Conservation (phyloP, 2,113 vertebrate species). For the Choloepus hoffmanni region DNA sequence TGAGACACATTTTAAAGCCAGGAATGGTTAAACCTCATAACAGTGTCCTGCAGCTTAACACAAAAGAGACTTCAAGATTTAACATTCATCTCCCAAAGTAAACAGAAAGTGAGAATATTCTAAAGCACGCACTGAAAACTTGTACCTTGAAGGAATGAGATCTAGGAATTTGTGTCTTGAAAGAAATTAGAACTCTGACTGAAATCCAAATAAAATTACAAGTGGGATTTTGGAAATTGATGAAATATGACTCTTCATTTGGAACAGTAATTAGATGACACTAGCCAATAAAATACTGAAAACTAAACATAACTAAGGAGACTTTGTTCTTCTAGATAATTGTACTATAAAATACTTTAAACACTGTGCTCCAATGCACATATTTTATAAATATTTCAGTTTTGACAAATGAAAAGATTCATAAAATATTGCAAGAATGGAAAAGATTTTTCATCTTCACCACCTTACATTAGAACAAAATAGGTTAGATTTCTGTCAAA, state of each 20-base stretch:
- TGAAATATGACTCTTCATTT: background rate
- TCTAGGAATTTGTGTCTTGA: background rate
- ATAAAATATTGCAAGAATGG: background rate
- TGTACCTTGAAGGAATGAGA: background rate
- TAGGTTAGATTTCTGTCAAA: background rate
- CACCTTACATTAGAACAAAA: slow-evolving; percentile 10
- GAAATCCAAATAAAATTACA: background rate
- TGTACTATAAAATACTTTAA: background rate
- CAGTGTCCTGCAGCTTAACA: background rate
- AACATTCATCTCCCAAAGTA: background rate
- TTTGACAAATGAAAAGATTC: slow-evolving; percentile 19
- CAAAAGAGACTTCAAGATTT: background rate
- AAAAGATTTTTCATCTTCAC: background rate
- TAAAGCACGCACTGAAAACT: background rate
- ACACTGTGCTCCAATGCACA: background rate
- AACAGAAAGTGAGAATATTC: background rate
- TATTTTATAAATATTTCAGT: slow-evolving; percentile 17
- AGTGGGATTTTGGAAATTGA: slow-evolving; percentile 18
- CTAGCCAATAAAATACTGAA: background rate
- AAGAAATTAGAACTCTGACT: background rate
- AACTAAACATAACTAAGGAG: background rate
- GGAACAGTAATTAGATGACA: background rate
- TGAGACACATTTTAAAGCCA: background rate
- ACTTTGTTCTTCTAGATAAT: background rate
- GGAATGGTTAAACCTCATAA: background rate